Evolutionary conservation across 1,140 invertebrate species (phyloP), one percentile per base, ranked within the genome.

Genomic region (Nixonia krombeini): DNA sequence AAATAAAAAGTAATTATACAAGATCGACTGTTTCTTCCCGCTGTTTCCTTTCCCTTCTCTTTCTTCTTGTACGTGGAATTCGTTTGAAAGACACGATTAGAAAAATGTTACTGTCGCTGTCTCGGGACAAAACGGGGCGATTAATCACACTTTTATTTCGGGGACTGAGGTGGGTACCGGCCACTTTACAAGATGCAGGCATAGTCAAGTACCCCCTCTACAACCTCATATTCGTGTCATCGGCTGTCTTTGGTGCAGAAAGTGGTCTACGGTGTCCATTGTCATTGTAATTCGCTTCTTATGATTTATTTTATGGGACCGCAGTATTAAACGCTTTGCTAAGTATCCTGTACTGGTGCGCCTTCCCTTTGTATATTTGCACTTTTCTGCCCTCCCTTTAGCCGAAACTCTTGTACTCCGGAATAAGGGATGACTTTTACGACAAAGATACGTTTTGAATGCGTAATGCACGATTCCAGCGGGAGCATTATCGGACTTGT

Each of bases 221-320:
- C 61, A 67, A 61, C 8, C 67, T 67, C 59, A 63, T 67, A 72
- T 70, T 62, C 72, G 52, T 74, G 64, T 76, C 67, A 68, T 70
- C 62, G 51, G 66, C 64, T 75, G 59, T 70, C 73, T 58, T 74
- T 62, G 63, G 56, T 58, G 25, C 49, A 66, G 56, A 68, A 72
- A 66, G 69, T 55, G 63, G 70, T 64, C 69, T 71, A 44, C 68
- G 68, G 52, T 44, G 38, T 18, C 67, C 61, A 78, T 81, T 81
- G 79, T 79, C 72, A 78, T 81, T 81, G 37, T 78, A 81, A 81
- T 73, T 51, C 67, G 59, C 45, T 57, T 70, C 59, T 80, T 78
- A 79, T 80, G 78, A 81, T 81, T 81, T 81, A 81, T 81, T 78
- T 79, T 73, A 75, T 75, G 73, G 75, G 67, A 72, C 73, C 73